Conservation (phyloP, 2,888 invertebrate genomes). For the Ophioninae sp. region DNA sequence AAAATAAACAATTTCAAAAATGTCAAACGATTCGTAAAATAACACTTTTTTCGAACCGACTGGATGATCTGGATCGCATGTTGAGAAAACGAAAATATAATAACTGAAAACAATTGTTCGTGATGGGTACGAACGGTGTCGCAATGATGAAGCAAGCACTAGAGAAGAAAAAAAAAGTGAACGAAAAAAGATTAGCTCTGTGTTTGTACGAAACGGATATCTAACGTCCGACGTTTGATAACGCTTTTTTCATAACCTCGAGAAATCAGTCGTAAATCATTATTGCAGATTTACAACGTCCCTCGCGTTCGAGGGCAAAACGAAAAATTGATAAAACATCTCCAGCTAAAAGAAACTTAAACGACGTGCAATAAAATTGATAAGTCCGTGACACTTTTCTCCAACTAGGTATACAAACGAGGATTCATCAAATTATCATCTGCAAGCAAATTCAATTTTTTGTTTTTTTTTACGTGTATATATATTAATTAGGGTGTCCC, state of each 20-base stretch:
- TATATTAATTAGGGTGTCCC: too few species aligned
- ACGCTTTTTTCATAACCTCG: neutral
- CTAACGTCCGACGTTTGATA: neutral
- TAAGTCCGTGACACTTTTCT: neutral
- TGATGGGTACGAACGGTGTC: neutral
- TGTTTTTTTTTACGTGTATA: neutral
- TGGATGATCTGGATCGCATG: slow-evolving; percentile 22
- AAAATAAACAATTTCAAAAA: neutral
- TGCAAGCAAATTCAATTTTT: slow-evolving; percentile 18
- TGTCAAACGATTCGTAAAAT: neutral
- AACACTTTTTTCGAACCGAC: too few species aligned
- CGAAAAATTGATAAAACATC: neutral
- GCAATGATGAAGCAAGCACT: slow-evolving; percentile 29
- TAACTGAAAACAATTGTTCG: neutral
- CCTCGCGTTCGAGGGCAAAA: neutral
- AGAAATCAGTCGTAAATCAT: neutral
- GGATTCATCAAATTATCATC: slow-evolving; percentile 19
- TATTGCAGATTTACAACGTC: neutral
- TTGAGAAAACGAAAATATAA: slow-evolving; percentile 5
- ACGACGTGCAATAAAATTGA: slow-evolving; percentile 18
- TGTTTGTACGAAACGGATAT: neutral
- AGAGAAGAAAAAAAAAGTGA: slow-evolving; percentile 5
- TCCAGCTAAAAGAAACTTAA: neutral
- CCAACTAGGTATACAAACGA: neutral
- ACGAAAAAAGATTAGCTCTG: neutral